A percentile compares a stretch with the other conserved stretches of the same genome.
phyloP scores from a whole-genome alignment of 2,113 vertebrate species.

The Ancistrus triradiatus region DNA sequence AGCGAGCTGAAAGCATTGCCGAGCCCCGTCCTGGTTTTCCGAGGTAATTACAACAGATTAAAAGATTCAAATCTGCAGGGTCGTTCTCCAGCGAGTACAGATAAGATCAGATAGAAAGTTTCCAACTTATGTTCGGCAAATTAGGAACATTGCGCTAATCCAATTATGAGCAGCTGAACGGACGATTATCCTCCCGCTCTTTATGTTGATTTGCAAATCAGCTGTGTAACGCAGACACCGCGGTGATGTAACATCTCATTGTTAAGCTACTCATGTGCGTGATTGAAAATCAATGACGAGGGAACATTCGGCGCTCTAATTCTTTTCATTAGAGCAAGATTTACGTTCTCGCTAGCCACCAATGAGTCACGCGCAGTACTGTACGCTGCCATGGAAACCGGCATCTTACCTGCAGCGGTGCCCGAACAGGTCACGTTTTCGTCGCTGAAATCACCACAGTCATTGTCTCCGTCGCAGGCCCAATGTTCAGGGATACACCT shows the following conservation, averaged over 20 bases:
- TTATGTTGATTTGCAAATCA: conserved; percentile 42
- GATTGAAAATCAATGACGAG: too few relatives aligned
- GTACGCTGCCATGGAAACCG: neutral
- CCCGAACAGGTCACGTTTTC: conserved; percentile 84
- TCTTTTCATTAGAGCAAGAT: neutral
- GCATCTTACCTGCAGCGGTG: conserved; percentile 72
- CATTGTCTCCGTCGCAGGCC: conserved; percentile 94
- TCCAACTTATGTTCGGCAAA: conserved; percentile 42
- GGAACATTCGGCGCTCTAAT: too few relatives aligned
- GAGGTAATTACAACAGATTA: conserved; percentile 68
- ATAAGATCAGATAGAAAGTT: conserved; percentile 56
- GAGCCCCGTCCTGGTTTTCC: conserved; percentile 53
- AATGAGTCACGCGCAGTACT: neutral
- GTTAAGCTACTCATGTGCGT: conserved; percentile 13
- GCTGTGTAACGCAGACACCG: conserved; percentile 23
- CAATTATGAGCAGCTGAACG: conserved; percentile 49
- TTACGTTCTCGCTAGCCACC: neutral
- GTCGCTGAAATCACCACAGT: conserved; percentile 95
- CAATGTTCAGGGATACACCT: conserved; percentile 90
- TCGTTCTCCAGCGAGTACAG: conserved; percentile 49
- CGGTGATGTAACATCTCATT: conserved; percentile 4
- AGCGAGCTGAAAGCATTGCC: conserved; percentile 62
- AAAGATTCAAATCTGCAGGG: conserved; percentile 63
- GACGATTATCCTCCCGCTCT: conserved; percentile 22
- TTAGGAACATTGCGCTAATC: conserved; percentile 51